Conservation (phyloP, 1,140 invertebrate genomes). For the Achroia grisella region DNA sequence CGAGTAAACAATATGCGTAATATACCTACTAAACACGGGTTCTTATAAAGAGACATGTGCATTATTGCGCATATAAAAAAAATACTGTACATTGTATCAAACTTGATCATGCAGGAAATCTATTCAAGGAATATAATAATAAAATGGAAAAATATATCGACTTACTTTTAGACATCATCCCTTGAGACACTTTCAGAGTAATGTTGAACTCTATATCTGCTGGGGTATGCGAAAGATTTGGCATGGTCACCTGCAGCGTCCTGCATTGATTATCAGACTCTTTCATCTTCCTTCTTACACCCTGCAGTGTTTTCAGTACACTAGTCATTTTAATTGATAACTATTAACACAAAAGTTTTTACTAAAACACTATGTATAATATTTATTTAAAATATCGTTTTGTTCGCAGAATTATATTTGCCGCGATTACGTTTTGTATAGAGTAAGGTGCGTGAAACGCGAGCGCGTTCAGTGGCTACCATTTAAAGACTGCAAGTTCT, state of each 20-base stretch:
- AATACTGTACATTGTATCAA: too few species aligned
- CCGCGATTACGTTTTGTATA: too few species aligned
- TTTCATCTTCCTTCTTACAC: slow-evolving; percentile 33
- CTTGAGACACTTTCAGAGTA: slow-evolving; percentile 32
- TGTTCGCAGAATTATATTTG: too few species aligned
- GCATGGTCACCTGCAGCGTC: slow-evolving; percentile 44
- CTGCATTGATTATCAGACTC: slow-evolving; percentile 33
- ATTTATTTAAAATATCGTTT: not conserved
- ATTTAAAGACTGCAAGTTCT: too few species aligned
- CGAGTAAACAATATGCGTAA: too few species aligned
- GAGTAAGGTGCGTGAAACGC: slow-evolving; percentile 13
- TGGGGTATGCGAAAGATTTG: slow-evolving; percentile 18
- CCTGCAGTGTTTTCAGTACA: slow-evolving; percentile 32
- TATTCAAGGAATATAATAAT: too few species aligned
- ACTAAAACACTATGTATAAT: not conserved
- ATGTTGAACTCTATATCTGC: slow-evolving; percentile 59
- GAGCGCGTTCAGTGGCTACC: slow-evolving; percentile 15
- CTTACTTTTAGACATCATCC: slow-evolving; percentile 45
- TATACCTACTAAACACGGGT: too few species aligned
- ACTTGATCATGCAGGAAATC: too few species aligned
- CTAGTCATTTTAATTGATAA: slow-evolving; percentile 33
- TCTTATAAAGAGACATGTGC: too few species aligned
- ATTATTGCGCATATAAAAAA: too few species aligned
- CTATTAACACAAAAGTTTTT: not conserved
- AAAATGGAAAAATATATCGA: slow-evolving; percentile 11